Evolutionary conservation across 2,888 invertebrate genomes (phyloP).

Genomic region (Dromius quadrimaculatus): DNA sequence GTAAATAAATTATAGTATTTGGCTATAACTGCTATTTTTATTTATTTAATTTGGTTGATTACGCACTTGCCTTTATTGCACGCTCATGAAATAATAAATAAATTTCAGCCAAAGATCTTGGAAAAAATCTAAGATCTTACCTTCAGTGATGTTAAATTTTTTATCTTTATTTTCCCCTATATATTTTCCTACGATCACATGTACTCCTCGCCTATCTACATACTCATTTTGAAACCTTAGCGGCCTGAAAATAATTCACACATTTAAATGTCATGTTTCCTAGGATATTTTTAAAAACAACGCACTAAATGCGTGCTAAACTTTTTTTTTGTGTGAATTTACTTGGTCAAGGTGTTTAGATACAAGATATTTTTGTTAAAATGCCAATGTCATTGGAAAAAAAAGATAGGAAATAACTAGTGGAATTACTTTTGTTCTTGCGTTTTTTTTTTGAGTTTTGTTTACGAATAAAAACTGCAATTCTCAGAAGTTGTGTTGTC

Average conservation of each 20-base stretch:
- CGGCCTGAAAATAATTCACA: constrained; percentile 66
- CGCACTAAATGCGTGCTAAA: background rate
- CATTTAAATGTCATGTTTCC: background rate
- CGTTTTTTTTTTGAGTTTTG: background rate
- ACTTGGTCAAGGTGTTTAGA: constrained; percentile 18
- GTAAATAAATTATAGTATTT: no score
- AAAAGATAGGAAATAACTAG: background rate
- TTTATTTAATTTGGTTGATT: no score
- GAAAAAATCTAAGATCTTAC: constrained; percentile 64
- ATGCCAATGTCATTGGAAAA: constrained; percentile 37
- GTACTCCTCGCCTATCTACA: constrained; percentile 80
- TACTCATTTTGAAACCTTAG: constrained; percentile 76
- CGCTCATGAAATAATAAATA: background rate
- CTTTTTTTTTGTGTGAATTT: background rate
- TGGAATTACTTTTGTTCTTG: background rate
- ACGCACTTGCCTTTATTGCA: constrained; percentile 2
- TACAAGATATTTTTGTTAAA: background rate
- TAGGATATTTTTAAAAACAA: background rate
- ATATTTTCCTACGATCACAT: constrained; percentile 90
- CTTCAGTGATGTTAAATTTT: constrained; percentile 80
- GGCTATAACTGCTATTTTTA: no score
- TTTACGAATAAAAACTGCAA: background rate
- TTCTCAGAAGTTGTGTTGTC: background rate
- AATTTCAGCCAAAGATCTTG: constrained; percentile 13
- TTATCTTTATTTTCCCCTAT: constrained; percentile 79